Base-by-base conservation (phyloP, 2,797 vertebrate species). In the Gymnothorax javanicus region DNA sequence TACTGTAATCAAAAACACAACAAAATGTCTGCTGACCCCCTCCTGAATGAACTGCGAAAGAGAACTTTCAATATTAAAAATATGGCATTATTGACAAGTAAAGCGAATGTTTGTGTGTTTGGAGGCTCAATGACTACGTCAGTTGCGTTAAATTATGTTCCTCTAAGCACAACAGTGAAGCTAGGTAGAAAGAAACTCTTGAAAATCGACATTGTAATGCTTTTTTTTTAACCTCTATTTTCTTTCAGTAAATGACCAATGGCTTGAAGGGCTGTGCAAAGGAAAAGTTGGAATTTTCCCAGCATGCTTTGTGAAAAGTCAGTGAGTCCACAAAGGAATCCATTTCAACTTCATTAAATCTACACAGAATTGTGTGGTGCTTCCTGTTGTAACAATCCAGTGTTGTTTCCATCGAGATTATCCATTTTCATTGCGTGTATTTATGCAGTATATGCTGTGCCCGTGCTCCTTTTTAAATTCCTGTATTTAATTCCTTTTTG, bases 271-370 rank as follows among this genome's bases (percentile, higher is more conserved):
- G 1, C 91, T 96, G 62, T 97, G 96, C 90, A 95, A 97, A 0
- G 98, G 97, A 60, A 97, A 95, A 15, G 94, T 92, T 7, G 99
- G 99, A 23, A 99, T 99, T 88, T 99, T 99, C 90, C 99, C 99
- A 33, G 96, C 94, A 0, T 94, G 96, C 0, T 99, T 98, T 23
- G 94, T 98, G 89, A 96, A 90, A 88, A 83, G 84, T n/a, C 73
- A 77, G 52, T 52, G 27, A 77, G 5, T 77, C 43, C 5, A 1
- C 73, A 50, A 17, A 50, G 73, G 33, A 52, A 77, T 20, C 15
- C 13, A 77, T 7, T 15, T 2, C 20, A 13, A 77, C 20, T 77
- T 13, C 20, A 5, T 50, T 43, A 33, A 71, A n/a, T 71, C n/a
- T 7, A 67, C 23, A 11, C n/a, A 77, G 2, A 17, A 52, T 7